A percentile compares a stretch with the other conserved stretches of the same genome.
Evolutionary conservation across 2,113 vertebrate species (phyloP).

Genomic region (Atherinomorus stipes): DNA sequence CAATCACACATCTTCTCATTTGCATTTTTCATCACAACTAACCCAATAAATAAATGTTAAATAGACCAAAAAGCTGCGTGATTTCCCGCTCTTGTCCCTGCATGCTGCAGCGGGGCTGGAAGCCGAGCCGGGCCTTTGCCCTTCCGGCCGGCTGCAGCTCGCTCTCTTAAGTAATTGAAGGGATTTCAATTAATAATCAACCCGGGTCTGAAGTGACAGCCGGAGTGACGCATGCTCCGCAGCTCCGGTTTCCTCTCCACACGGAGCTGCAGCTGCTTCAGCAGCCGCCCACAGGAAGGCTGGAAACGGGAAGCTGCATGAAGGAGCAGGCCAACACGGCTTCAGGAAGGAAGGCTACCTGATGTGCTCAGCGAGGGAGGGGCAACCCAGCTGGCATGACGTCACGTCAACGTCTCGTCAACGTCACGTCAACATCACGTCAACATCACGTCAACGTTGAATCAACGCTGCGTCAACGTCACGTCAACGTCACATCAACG

Average conservation of each 20-base stretch:
- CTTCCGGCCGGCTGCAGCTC: conserved; percentile 20
- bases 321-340: too few relatives aligned
- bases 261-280: not conserved
- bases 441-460: too few relatives aligned
- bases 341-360: accelerated
- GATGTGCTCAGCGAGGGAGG: too few relatives aligned
- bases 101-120: not conserved
- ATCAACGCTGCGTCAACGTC: too few relatives aligned
- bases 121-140: conserved; percentile 31
- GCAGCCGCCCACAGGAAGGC: not conserved
- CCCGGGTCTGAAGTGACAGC: conserved; percentile 31
- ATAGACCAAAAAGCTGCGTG: not conserved
- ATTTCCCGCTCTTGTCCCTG: not conserved
- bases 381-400: too few relatives aligned
- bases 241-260: conserved; percentile 41
- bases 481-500: too few relatives aligned
- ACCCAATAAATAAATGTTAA: conserved; percentile 16
- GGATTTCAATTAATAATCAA: conserved; percentile 71
- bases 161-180: conserved; percentile 51
- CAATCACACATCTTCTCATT: not conserved
- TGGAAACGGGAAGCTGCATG: conserved; percentile 1
- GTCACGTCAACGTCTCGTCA: too few relatives aligned
- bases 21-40: not conserved
- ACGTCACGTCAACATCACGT: too few relatives aligned
- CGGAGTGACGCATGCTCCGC: not conserved